Base-by-base conservation (phyloP, 1,140 invertebrate species). In the Thaumetopoea pityocampa region DNA sequence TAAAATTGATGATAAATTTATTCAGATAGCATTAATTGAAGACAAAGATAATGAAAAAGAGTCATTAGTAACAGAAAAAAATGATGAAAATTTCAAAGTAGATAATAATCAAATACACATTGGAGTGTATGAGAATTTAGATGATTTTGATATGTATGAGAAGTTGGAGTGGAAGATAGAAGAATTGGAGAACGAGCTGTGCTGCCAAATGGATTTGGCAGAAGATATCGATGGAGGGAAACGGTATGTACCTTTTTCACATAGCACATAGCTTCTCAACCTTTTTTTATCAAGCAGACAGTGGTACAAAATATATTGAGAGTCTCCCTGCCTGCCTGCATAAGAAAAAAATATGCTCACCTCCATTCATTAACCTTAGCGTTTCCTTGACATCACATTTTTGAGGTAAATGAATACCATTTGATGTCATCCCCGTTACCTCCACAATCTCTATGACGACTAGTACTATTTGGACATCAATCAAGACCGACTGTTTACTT, bases 221-320 rank as follows among this genome's bases (percentile, higher is more conserved):
- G 79, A 83, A 32, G 79, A 83, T 44, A 79, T 83, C 23, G 79
- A 83, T 51, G 65, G 62, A 3, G 73, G 74, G 8, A 83, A 83
- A 30, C 65, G 78, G 78, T 80, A 14, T 36, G 51, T 32, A 2
- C 35, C 4, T 29, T 12, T 19, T 47, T 19, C 10, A 17, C 9
- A 16, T 18, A 18, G n/a, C 7, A 3, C 2, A 23, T 23, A 2
- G 4, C n/a, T n/a, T n/a, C n/a, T n/a, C n/a, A n/a, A n/a, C n/a
- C n/a, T n/a, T n/a, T n/a, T n/a, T n/a, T n/a, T n/a, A n/a, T n/a
- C n/a, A n/a, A n/a, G n/a, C n/a, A n/a, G n/a, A n/a, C n/a, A n/a
- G n/a, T n/a, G n/a, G n/a, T n/a, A n/a, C n/a, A n/a, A n/a, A n/a
- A n/a, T n/a, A n/a, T n/a, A n/a, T n/a, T n/a, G n/a, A n/a, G n/a